Percentiles rank a stretch among this genome's conserved stretches.
Evolutionary conservation across 2,797 vertebrate species (phyloP).

Genomic region (Semotilus atromaculatus): DNA sequence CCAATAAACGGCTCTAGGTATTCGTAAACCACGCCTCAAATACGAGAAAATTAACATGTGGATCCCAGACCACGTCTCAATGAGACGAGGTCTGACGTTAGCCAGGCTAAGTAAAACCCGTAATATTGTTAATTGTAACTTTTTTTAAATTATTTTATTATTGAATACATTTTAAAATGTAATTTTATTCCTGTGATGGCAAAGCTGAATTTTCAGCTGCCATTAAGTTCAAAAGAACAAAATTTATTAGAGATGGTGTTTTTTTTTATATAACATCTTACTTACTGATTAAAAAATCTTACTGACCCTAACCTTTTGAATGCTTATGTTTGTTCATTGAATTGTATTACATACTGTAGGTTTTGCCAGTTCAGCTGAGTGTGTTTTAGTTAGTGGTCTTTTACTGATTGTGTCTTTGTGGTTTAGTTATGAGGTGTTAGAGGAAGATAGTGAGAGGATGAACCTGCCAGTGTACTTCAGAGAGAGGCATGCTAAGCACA

Average conservation of each 20-base stretch:
- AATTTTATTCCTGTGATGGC: background rate
- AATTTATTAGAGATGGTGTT: background rate
- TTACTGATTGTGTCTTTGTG: conserved; percentile 27
- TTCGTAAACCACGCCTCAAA: too few relatives aligned
- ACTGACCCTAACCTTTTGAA: background rate
- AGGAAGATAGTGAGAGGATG: conserved; percentile 82
- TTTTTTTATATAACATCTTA: background rate
- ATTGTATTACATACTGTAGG: background rate
- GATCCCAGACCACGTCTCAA: too few relatives aligned
- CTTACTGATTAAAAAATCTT: too few relatives aligned
- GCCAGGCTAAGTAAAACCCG: too few relatives aligned
- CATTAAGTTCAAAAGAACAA: background rate
- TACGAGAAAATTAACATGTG: too few relatives aligned
- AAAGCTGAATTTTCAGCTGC: background rate
- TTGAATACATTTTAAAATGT: background rate
- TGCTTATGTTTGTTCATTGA: background rate
- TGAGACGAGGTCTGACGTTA: too few relatives aligned
- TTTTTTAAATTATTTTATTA: background rate
- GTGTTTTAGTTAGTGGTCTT: background rate
- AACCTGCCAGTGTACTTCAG: conserved; percentile 93
- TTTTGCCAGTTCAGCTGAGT: too few relatives aligned
- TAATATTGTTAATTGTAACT: background rate
- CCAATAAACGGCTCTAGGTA: too few relatives aligned
- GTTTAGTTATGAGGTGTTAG: conserved; percentile 90
- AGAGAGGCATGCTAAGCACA: conserved; percentile 87